phyloP scores from a whole-genome alignment of 2,113 vertebrate species.

The Heterotis niloticus region DNA sequence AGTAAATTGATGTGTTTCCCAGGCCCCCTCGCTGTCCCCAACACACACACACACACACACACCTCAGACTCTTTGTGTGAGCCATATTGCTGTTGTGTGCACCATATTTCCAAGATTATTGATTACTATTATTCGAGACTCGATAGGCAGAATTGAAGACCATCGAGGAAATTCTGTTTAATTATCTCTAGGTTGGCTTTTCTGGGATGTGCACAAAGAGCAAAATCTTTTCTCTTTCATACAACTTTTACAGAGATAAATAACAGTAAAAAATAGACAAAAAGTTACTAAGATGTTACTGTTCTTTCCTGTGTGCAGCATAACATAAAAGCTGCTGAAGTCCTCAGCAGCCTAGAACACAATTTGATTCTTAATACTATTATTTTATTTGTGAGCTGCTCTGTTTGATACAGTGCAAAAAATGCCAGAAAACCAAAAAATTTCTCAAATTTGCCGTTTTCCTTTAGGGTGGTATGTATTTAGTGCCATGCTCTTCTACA shows the following conservation, averaged over 20 bases:
- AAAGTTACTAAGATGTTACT: too few relatives aligned
- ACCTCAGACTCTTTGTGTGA: conserved; percentile 39
- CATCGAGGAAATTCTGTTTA: conserved; percentile 73
- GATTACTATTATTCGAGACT: conserved; percentile 72
- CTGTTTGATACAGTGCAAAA: too few relatives aligned
- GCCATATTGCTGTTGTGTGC: conserved; percentile 57
- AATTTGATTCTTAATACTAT: too few relatives aligned
- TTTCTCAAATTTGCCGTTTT: too few relatives aligned
- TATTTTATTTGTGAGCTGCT: too few relatives aligned
- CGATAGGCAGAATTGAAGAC: conserved; percentile 68
- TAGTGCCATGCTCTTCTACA: too few relatives aligned
- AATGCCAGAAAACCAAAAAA: too few relatives aligned
- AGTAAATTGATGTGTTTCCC: conserved; percentile 69
- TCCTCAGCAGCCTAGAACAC: background rate
- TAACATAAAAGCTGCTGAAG: background rate
- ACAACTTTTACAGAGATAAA: too few relatives aligned
- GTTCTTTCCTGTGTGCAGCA: too few relatives aligned
- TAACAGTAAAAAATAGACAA: too few relatives aligned
- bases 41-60: conserved; percentile 23
- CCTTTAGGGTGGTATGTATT: too few relatives aligned
- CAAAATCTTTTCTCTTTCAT: conserved; percentile 44
- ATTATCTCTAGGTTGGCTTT: conserved; percentile 69
- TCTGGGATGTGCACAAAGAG: conserved; percentile 59
- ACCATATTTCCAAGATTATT: conserved; percentile 65
- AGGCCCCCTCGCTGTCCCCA: conserved; percentile 51